These are phyloP conservation scores for Blastobasis lacticolella DNA, from an alignment of 2,888 invertebrate genomes.

Conservation along the genomic window DNA sequence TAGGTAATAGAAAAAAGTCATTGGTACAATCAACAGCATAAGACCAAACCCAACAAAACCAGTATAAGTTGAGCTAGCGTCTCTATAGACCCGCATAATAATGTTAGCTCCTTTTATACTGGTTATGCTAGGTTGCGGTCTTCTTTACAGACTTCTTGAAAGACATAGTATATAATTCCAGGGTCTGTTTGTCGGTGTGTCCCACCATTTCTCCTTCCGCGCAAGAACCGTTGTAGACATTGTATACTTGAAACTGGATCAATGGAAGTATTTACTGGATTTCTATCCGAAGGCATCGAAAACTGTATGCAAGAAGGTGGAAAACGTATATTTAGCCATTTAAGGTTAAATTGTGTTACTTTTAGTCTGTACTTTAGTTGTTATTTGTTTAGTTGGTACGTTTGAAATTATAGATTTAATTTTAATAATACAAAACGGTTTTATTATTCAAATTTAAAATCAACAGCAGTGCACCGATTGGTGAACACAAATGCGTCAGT, in stretches of 20 bases:
- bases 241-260: constrained; percentile 59
- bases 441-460: not conserved
- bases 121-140: too few relatives aligned
- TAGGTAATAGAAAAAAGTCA: too few relatives aligned
- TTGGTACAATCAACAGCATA: too few relatives aligned
- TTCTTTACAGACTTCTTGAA: too few relatives aligned
- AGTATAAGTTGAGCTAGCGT: too few relatives aligned
- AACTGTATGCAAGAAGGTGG: constrained; percentile 54
- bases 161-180: constrained; percentile 27
- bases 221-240: constrained; percentile 69
- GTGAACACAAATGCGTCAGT: too few relatives aligned
- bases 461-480: too few relatives aligned
- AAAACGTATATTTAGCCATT: constrained; percentile 62
- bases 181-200: constrained; percentile 67
- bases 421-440: not conserved
- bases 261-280: constrained; percentile 68
- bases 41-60: too few relatives aligned
- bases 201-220: constrained; percentile 71
- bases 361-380: not conserved
- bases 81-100: too few relatives aligned
- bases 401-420: not conserved
- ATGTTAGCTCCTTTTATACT: too few relatives aligned
- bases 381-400: not conserved
- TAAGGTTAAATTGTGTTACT: constrained; percentile 13
- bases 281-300: constrained; percentile 60